Evolutionary conservation across 2,797 vertebrate species (phyloP), one percentile per base, ranked within the genome.

Genomic region (Micropoecilia bifurca): DNA sequence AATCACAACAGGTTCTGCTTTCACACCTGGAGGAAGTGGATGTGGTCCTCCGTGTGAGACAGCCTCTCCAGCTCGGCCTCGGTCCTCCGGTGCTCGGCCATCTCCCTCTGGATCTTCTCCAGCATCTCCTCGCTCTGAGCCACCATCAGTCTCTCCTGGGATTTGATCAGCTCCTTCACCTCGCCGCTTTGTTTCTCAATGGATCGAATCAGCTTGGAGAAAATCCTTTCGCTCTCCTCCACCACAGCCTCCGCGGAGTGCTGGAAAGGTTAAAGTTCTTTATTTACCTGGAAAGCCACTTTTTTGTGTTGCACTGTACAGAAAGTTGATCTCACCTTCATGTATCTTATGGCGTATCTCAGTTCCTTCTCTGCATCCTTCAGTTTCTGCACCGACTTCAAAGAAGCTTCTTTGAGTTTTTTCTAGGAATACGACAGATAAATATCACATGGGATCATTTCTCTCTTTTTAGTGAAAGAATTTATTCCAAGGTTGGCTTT

Each of bases 161-260:
- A 84, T 59, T 88, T 72, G 83, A 96, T 86, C 84, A 86, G 78
- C 90, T 96, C 95, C 82, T 88, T 93, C 85, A 92, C 86, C 85
- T 95, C 94, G 0, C 20, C 1, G 77, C 94, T 93, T 1, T 92
- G 97, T 93, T 96, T 94, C 97, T 96, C 94, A 0, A 96, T 83
- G 75, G 88, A 85, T 85, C 91, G 92, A 73, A 93, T 87, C 73
- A 96, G 80, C 81, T 87, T 93, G 72, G 88, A 80, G 89, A 95
- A 96, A 83, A 95, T 89, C 85, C 94, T 91, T 82, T 96, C 95
- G 0, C 94, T 95, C 81, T 96, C 95, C 77, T 96, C 95, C 82
- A 94, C 86, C 0, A 81, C 93, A 0, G 93, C 94, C 4, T 95
- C 93, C 0, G 94, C 87, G 18, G 95, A 93, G 78, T 95, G 95